Evolutionary conservation across 2,797 vertebrate species (phyloP), one percentile per base, ranked within the genome.

Genomic region (Falco berigora): DNA sequence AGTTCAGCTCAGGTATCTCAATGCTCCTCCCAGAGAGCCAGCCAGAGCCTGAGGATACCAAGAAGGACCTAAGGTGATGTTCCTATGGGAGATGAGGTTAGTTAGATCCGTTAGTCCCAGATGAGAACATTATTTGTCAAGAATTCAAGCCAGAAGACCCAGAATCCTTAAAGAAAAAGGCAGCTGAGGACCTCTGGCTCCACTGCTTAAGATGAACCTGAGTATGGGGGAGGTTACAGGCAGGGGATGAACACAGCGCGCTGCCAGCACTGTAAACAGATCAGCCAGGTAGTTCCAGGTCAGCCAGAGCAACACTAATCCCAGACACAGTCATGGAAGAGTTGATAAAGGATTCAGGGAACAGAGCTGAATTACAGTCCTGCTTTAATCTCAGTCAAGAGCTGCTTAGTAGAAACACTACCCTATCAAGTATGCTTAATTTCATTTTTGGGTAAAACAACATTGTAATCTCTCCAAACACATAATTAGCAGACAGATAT

Each of bases 181-280:
- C 24, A 69, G 14, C 2, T 30, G 32, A 86, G 18, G 38, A 38
- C 21, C 14, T 69, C 11, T 34, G 24, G 42, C 15, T 81, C 12
- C 27, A 2, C 7, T 11, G 3, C 10, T 40, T 6, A 52, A 36
- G 62, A 20, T 9, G 27, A 74, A 49, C 18, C 42, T 22, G 28
- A 32, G 17, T 42, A 76, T 2, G 1, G 11, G 5, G 77, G 21
- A 42, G 25, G 40, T 16, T n/a, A 16, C 27, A 47, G 24, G 52
- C 62, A 79, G 36, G 27, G 50, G 28, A 22, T 2, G 7, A 72
- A 21, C 17, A 18, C 0, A 1, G 27, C 34, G 16, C 1, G 0
- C 10, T 25, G 28, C 32, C 18, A 12, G 28, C 4, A 32, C 5
- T 4, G 34, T 8, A 32, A 76, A 40, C 0, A 2, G 46, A 7